Percentiles rank a stretch among this genome's conserved stretches.
Evolutionary conservation across 2,888 invertebrate genomes (phyloP).

Genomic region (Resseliella maxima): DNA sequence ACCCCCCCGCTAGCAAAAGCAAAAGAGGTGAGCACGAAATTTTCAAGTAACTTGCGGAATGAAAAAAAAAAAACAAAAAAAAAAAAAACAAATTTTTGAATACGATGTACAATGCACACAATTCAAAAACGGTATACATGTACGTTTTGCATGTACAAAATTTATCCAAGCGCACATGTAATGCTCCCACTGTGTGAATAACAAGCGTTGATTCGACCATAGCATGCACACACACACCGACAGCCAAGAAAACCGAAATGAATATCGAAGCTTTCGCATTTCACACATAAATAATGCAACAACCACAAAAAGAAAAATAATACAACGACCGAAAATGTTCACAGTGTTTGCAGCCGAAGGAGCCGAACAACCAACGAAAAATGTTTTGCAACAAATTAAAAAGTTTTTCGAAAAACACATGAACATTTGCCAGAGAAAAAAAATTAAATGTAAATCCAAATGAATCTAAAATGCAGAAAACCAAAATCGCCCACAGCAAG

Average conservation of each 20-base stretch:
- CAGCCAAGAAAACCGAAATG: neutral
- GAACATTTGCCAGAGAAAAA: neutral
- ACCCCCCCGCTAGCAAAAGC: neutral
- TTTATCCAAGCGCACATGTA: neutral
- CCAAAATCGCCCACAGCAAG: conserved; percentile 35
- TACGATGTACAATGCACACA: neutral
- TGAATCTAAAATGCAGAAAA: neutral
- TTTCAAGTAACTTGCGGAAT: neutral
- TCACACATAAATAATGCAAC: neutral
- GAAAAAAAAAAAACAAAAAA: neutral
- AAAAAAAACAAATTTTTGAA: neutral
- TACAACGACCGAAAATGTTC: neutral
- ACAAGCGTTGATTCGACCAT: neutral
- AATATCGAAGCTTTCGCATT: conserved; percentile 17
- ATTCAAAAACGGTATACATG: neutral
- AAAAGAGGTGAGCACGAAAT: neutral
- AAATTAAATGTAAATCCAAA: neutral
- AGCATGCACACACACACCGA: neutral
- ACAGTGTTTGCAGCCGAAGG: neutral
- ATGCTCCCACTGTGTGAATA: conserved; percentile 46
- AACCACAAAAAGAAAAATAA: neutral
- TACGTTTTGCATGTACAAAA: conserved; percentile 38
- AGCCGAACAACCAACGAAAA: neutral
- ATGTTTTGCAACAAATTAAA: conserved; percentile 37
- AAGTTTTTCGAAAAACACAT: conserved; percentile 36